These are phyloP conservation scores for Trematomus bernacchii DNA, from an alignment of 2,797 vertebrate species.

Conservation along the genomic window DNA sequence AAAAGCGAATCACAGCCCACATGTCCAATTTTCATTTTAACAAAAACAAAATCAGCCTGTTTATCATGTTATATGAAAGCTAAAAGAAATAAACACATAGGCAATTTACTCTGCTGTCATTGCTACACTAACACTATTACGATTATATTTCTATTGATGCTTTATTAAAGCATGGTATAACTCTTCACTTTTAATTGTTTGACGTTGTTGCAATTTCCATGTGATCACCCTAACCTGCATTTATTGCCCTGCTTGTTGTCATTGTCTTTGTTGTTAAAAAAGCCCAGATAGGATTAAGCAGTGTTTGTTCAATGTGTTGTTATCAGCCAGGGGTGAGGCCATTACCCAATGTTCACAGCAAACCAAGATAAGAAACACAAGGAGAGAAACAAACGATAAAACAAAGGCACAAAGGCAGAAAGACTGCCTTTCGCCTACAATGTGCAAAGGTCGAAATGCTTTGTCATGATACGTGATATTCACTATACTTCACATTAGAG, in stretches of 20 bases:
- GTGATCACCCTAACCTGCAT: neutral
- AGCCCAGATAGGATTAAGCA: conserved; percentile 3
- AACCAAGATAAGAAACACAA: conserved; percentile 9
- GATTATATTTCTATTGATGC: too few relatives aligned
- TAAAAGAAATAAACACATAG: neutral
- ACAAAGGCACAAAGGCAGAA: conserved; percentile 7
- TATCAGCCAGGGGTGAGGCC: conserved; percentile 12
- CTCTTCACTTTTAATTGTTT: neutral
- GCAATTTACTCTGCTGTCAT: neutral
- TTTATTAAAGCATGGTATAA: too few relatives aligned
- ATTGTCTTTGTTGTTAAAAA: conserved; percentile 1
- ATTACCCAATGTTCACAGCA: neutral
- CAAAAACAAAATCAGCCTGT: conserved; percentile 13
- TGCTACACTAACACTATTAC: neutral
- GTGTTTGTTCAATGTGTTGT: conserved; percentile 9
- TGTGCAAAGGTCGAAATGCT: conserved; percentile 35
- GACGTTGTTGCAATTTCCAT: neutral
- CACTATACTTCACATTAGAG: too few relatives aligned
- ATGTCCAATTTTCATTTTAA: neutral
- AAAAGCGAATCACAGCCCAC: conserved; percentile 20
- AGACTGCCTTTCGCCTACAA: conserved; percentile 3
- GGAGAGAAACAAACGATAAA: conserved; percentile 17
- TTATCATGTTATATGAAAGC: neutral
- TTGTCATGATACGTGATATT: conserved; percentile 8
- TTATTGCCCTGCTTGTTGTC: neutral